Percentiles rank a stretch among this genome's conserved stretches.
These are phyloP conservation scores for Aphyosemion australe DNA, from an alignment of 2,113 vertebrate species.

Conservation along the genomic window DNA sequence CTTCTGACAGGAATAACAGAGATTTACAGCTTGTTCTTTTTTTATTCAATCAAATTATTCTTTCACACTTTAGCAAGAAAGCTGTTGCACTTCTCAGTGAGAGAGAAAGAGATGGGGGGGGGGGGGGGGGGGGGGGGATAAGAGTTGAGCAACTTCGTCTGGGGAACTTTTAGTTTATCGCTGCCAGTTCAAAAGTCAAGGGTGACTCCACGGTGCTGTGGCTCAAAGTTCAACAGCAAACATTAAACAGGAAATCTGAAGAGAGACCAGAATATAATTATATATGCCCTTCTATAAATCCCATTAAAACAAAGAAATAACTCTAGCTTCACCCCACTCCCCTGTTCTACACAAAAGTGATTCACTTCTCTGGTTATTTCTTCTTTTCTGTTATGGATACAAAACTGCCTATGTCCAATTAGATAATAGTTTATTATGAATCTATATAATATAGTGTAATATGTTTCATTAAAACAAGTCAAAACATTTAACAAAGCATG, in stretches of 20 bases:
- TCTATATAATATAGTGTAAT: not conserved
- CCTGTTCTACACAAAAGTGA: not conserved
- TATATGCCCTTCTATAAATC: not conserved
- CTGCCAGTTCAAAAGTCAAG: conserved; percentile 71
- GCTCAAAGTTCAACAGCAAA: conserved; percentile 76
- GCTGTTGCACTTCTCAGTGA: no score
- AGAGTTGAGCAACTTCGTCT: conserved; percentile 54
- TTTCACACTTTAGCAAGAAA: conserved; percentile 11
- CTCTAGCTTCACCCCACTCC: not conserved
- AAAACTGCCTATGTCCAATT: not conserved
- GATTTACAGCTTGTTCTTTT: no score
- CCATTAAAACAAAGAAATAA: conserved; percentile 6
- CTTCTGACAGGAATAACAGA: not conserved
- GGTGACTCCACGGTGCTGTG: conserved; percentile 32
- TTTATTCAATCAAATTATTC: conserved; percentile 1
- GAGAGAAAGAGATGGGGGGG: no score
- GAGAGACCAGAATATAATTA: not conserved
- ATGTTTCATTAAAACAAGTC: no score
- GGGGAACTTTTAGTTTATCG: conserved; percentile 67
- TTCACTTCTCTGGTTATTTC: conserved; percentile 4
- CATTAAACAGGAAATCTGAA: conserved; percentile 60
- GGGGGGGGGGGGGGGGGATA: not conserved
- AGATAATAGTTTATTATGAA: no score
- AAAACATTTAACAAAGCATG: no score
- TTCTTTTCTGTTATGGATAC: not conserved